Base-by-base conservation (phyloP, 1,140 invertebrate species). In the Listronotus bonariensis region DNA sequence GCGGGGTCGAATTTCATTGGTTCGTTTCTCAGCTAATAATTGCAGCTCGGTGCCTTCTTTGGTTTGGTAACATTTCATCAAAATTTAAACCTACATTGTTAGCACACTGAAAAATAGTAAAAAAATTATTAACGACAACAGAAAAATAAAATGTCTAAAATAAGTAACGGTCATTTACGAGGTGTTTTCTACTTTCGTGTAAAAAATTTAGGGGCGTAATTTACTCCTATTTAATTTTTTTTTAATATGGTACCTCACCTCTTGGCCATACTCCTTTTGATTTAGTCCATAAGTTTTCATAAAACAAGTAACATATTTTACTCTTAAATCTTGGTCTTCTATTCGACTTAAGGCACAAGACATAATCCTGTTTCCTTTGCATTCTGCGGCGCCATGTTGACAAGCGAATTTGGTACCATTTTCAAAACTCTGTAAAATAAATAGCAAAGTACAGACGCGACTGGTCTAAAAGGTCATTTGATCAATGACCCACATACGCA, bases 1-100 rank as follows among this genome's bases (percentile, higher is more conserved):
- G 51, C 75, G 68, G 0, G 88, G 78, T 1, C 72, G 72, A 1
- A 83, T 79, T 14, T 76, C 69, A 57, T 57, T 7, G 0, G 86
- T 87, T 68, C 81, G 82, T 55, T 85, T 77, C 6, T 87, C 87
- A 36, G 84, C 79, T 1, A 74, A 43, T 1, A 83, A 82, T 34
- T 88, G 78, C 40, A 88, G 72, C 3, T 78, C 69, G 43, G 80
- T 80, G 7, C 83, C 84, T 10, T 76, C 72, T 3, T 77, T 73
- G 9, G 83, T 81, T 1, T 76, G 57, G 1, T 78, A 74, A 77
- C 14, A 82, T 74, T 11, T 77, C 56, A 3, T 79, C 69, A 31
- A 70, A 69, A 8, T 59, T 71, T 5, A 85, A 34, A n/a, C 77
- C 79, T 5, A 74, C 70, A 14, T 70, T 53, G 31, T 69, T 36